Base-by-base conservation (phyloP, 2,797 vertebrate genomes). In the Anas capensis region DNA sequence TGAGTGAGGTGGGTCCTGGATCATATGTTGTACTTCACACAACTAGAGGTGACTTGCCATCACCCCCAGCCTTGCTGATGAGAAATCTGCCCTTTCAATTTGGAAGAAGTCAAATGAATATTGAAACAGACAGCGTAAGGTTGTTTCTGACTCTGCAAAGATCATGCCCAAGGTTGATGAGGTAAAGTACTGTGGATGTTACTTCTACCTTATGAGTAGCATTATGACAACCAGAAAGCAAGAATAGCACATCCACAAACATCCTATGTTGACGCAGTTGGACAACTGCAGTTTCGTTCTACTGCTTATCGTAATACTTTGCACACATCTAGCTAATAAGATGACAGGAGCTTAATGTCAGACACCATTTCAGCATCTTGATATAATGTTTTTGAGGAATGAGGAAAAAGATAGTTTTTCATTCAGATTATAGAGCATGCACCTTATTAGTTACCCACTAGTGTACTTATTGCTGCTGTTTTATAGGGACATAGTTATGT, bases 211-310 rank as follows among this genome's bases (percentile, higher is more conserved):
- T 79, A n/a, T 2, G 72, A 31, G 24, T 26, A 46, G 66, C 38
- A 4, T 89, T 82, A 56, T n/a, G 27, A 80, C 58, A 73, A 42
- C 46, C 34, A 75, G 40, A 91, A 71, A 87, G 18, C 48, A 82
- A 68, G 57, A 86, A 51, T 2, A 71, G 36, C 18, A 57, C 44
- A 61, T 64, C 60, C 23, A 17, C 36, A 82, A 81, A 82, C 48
- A 33, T 64, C 21, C 5, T 64, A 0, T 8, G 2, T 31, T 73
- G 75, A 85, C 68, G 69, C 31, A 92, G 38, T 54, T 76, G 72
- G 48, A 82, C 73, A 94, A 88, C 21, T 80, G 57, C 40, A 34
- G 18, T 72, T 95, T 65, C 54, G 17, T 90, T 93, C 42, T 84
- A 60, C 46, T 68, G 48, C 33, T 79, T 70, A 4, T 48, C 0